Evolutionary conservation across 2,888 invertebrate genomes (phyloP).

Genomic region (Tenthredo mesomela): DNA sequence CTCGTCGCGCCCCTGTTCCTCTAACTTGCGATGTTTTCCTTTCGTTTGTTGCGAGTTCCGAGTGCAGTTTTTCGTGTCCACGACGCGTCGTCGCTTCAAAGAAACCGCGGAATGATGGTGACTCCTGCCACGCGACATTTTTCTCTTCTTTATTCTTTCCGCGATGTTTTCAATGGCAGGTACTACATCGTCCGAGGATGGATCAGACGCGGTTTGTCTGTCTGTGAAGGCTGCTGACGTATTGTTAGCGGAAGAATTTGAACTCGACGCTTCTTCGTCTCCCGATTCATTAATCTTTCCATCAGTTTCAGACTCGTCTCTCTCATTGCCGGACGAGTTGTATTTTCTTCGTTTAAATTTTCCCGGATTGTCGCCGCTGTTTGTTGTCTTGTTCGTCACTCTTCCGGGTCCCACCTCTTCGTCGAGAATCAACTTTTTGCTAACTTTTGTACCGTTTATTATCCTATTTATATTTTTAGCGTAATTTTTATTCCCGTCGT

Average conservation of each 20-base stretch:
- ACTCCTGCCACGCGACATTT: constrained; percentile 60
- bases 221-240: neutral
- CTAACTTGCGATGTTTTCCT: constrained; percentile 9
- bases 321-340: constrained; percentile 32
- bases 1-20: neutral
- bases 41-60: neutral
- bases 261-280: constrained; percentile 54
- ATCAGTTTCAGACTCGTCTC: constrained; percentile 44
- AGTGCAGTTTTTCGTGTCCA: neutral
- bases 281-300: constrained; percentile 51
- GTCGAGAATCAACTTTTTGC: constrained; percentile 66
- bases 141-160: constrained; percentile 73
- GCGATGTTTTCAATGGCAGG: constrained; percentile 72
- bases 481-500: constrained; percentile 73
- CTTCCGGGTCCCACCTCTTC: constrained; percentile 57
- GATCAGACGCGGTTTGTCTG: neutral
- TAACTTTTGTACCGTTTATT: constrained; percentile 71
- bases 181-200: neutral
- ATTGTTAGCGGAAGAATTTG: constrained; percentile 41
- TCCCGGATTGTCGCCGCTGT: constrained; percentile 49
- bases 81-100: constrained; percentile 7
- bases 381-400: constrained; percentile 58
- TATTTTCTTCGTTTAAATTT: constrained; percentile 54
- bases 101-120: neutral
- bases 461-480: constrained; percentile 67